phyloP scores from a whole-genome alignment of 2,888 invertebrate species.

The Eupithecia insigniata region DNA sequence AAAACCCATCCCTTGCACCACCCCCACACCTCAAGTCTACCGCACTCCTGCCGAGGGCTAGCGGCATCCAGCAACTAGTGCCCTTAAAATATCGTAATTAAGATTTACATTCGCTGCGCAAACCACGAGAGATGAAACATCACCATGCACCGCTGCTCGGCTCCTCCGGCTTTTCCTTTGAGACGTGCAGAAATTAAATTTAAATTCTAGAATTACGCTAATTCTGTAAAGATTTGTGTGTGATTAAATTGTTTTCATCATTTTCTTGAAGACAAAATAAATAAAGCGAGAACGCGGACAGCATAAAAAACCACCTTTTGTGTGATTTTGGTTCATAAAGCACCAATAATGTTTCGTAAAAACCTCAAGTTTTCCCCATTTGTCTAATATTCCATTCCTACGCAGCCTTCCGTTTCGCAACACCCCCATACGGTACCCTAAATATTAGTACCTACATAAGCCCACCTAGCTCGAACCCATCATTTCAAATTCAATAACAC shows the following conservation, averaged over 20 bases:
- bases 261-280: background rate
- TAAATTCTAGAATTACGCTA: slow-evolving; percentile 64
- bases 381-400: background rate
- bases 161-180: slow-evolving; percentile 65
- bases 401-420: background rate
- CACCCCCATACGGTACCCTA: background rate
- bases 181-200: slow-evolving; percentile 72
- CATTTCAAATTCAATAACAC: slow-evolving; percentile 49
- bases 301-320: too few relatives aligned
- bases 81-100: slow-evolving; percentile 76
- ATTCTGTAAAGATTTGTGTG: slow-evolving; percentile 32
- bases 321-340: too few relatives aligned
- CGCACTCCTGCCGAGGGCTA: slow-evolving; percentile 56
- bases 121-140: slow-evolving; percentile 67
- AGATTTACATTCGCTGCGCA: slow-evolving; percentile 77
- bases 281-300: background rate
- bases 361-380: background rate
- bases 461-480: slow-evolving; percentile 22
- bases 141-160: slow-evolving; percentile 63
- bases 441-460: background rate
- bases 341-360: background rate
- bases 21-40: slow-evolving; percentile 60
- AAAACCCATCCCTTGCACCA: slow-evolving; percentile 48
- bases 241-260: background rate
- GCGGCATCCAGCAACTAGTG: slow-evolving; percentile 59